These are phyloP conservation scores for Pseudorhiza aurosa DNA, from an alignment of 30 jellyfish, hydroid and myxozoan species.

Conservation along the genomic window DNA sequence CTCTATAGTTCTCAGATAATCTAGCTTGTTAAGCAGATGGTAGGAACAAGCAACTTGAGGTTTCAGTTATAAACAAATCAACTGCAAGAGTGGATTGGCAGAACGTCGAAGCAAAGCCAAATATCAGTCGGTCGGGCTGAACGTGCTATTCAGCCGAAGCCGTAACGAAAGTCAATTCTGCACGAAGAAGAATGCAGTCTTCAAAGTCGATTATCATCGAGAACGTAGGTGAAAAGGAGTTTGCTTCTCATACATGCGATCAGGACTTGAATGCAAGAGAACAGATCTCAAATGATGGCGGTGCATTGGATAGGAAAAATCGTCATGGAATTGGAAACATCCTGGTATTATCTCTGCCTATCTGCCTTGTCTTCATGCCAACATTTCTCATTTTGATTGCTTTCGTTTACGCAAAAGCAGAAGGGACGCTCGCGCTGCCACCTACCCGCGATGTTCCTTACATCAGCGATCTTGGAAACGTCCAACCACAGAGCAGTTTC, in stretches of 20 bases:
- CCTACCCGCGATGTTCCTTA: constrained; percentile 61
- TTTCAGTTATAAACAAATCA: neutral
- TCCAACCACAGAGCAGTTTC: constrained; percentile 79
- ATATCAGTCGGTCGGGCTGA: no score
- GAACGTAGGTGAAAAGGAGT: neutral
- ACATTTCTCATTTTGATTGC: constrained; percentile 26
- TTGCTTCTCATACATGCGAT: neutral
- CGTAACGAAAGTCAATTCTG: neutral
- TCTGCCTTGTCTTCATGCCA: constrained; percentile 29
- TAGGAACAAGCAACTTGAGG: neutral
- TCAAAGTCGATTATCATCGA: neutral
- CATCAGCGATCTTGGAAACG: constrained; percentile 81
- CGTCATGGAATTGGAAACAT: constrained; percentile 37
- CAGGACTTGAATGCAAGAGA: neutral
- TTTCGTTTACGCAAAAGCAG: constrained; percentile 20
- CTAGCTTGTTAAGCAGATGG: constrained; percentile 7
- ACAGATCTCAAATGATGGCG: no score
- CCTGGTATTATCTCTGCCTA: constrained; percentile 25
- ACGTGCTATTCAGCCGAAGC: neutral
- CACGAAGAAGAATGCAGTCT: neutral
- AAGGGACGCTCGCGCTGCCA: constrained; percentile 32
- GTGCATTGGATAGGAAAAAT: neutral
- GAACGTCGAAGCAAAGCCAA: no score
- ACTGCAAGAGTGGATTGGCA: no score
- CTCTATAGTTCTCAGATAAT: neutral